A percentile compares a stretch with the other conserved stretches of the same genome.
These are phyloP conservation scores for Sarcoramphus papa DNA, from an alignment of 2,797 vertebrate species.

Conservation along the genomic window DNA sequence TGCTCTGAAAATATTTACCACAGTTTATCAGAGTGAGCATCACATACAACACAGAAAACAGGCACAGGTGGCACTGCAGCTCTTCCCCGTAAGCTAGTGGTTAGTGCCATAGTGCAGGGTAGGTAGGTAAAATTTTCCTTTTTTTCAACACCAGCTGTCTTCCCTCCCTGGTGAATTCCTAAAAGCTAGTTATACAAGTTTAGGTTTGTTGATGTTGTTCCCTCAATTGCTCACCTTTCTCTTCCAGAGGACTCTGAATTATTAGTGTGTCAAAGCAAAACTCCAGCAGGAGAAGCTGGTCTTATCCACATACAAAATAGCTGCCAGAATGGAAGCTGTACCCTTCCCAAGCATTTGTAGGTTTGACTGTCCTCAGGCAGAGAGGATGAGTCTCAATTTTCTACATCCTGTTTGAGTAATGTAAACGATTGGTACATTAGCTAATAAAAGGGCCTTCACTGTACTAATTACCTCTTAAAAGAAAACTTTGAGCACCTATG, in stretches of 20 bases:
- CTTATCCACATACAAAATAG: not conserved
- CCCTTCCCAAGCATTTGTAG: not conserved
- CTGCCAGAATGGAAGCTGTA: not conserved
- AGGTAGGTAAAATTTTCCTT: not conserved
- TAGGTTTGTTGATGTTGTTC: not conserved
- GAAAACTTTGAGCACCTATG: not conserved
- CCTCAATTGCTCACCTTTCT: not conserved
- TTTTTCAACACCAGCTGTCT: not conserved
- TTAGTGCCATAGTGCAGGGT: not conserved
- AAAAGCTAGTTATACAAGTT: not conserved
- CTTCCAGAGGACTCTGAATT: not conserved
- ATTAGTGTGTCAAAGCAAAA: not conserved
- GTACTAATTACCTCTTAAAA: not conserved
- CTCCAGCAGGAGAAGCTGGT: not conserved
- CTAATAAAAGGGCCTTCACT: not conserved
- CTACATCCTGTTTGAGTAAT: not conserved
- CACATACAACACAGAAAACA: not conserved
- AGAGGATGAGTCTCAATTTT: not conserved
- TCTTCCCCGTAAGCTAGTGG: not conserved
- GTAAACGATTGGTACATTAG: not conserved
- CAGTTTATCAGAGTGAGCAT: not conserved
- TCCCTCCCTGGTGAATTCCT: not conserved
- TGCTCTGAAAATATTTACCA: conserved; percentile 16
- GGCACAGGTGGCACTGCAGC: not conserved
- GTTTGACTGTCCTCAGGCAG: not conserved